Base-by-base conservation (phyloP, 1,140 invertebrate species). In the Rhysida immarginata region DNA sequence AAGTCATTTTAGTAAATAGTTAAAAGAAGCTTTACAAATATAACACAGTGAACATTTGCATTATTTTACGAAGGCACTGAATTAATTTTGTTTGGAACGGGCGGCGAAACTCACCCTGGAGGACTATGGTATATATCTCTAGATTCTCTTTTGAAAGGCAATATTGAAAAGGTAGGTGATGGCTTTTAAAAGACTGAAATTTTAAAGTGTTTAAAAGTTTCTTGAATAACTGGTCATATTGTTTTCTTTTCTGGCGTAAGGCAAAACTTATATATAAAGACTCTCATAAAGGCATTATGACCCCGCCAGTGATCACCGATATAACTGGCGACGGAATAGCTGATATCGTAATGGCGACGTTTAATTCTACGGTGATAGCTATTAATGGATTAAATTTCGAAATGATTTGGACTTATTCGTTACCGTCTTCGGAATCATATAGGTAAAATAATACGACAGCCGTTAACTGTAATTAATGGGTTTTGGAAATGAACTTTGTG, bases 291-390 rank as follows among this genome's bases (percentile, higher is more conserved):
- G 75, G 75, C 2, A 64, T 78, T 2, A 77, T 77, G 72, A 72
- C 71, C 8, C 75, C 84, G 2, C 82, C 85, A 2, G 79, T 86
- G 29, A 63, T 91, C 1, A 76, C 78, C 2, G 87, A 90, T 66
- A 72, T 90, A 35, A 89, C 78, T 55, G 75, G 74, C 5, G 87
- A 91, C 69, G 74, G 76, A 5, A 71, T 80, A 1, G 74, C 79
- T 49, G 87, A 91, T 64, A 83, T 90, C 55, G 65, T 80, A 2
- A 75, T 89, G 49, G 75, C 83, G 0, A 77, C 81, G 62, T 85
- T 83, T 60, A 84, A 85, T 65, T 80, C 83, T 1, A 81, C 77
- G 1, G 75, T 88, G 14, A 69, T 83, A 24, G 84, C 85, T 8
- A 79, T 85, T 59, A 74, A 87, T 70, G 85, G 85, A 5, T 62